Conservation (phyloP, 2,888 invertebrate species). For the Yponomeuta plumbellus region DNA sequence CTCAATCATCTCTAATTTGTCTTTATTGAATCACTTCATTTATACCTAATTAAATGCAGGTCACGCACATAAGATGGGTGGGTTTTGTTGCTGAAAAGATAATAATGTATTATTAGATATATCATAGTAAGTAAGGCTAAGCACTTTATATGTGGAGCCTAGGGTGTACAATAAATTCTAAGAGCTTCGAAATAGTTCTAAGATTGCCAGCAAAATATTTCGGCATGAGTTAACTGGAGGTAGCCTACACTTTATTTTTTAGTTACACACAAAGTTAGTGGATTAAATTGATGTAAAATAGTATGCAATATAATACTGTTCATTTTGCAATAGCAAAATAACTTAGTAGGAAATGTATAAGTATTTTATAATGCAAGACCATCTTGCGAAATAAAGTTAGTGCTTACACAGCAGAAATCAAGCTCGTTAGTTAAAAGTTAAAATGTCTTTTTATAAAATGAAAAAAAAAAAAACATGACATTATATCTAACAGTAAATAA, state of each 20-base stretch:
- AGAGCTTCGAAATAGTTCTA: too few relatives aligned
- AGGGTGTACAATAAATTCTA: too few relatives aligned
- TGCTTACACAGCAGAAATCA: not conserved
- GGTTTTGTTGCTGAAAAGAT: not conserved
- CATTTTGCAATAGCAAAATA: not conserved
- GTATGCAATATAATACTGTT: not conserved
- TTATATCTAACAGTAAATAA: not conserved
- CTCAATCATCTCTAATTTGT: not conserved
- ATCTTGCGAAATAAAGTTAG: not conserved
- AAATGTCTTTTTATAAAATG: not conserved
- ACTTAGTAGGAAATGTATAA: not conserved
- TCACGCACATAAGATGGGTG: not conserved
- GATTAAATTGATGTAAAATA: too few relatives aligned
- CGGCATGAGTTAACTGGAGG: too few relatives aligned
- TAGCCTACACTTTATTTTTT: too few relatives aligned
- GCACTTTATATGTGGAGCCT: too few relatives aligned
- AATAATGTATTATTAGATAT: too few relatives aligned
- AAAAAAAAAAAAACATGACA: not conserved
- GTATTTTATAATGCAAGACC: not conserved
- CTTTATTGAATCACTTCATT: slow-evolving; percentile 9
- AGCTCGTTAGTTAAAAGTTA: not conserved
- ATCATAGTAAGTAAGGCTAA: too few relatives aligned
- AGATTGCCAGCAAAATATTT: too few relatives aligned
- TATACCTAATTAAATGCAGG: slow-evolving; percentile 7
- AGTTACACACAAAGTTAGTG: too few relatives aligned